Conservation (phyloP, 2,113 vertebrate genomes). For the Phocoena sinus region DNA sequence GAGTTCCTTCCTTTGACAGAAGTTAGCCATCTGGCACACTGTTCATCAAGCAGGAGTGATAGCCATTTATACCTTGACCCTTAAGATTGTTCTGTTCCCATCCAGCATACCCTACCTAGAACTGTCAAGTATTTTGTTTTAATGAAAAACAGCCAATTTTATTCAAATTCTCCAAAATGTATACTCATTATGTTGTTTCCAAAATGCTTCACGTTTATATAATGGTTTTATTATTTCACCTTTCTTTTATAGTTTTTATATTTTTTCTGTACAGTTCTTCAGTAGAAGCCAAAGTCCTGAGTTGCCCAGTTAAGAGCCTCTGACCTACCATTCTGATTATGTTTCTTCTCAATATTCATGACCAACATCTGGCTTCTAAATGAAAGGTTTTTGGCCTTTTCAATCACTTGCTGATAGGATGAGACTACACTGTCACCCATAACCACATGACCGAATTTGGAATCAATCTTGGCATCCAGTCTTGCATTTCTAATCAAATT, state of each 20-base stretch:
- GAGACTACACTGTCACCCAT: slow-evolving; percentile 82
- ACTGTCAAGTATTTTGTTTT: not conserved
- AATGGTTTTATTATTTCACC: slow-evolving; percentile 33
- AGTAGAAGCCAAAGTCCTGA: slow-evolving; percentile 89
- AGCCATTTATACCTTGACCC: not conserved
- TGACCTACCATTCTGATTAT: slow-evolving; percentile 76
- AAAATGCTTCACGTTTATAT: slow-evolving; percentile 59
- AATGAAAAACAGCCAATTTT: slow-evolving; percentile 81
- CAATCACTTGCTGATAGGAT: not conserved
- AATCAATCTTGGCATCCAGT: slow-evolving; percentile 97
- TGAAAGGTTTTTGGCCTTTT: not conserved
- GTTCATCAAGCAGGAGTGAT: too few species aligned
- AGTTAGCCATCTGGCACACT: not conserved
- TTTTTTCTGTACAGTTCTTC: slow-evolving; percentile 58
- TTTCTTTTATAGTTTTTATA: slow-evolving; percentile 43
- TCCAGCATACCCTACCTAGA: not conserved
- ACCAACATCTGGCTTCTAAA: not conserved
- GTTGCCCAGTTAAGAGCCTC: slow-evolving; percentile 90
- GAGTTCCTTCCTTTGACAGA: not conserved
- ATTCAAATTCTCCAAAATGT: slow-evolving; percentile 76
- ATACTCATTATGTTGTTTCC: slow-evolving; percentile 49
- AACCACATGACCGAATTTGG: slow-evolving; percentile 96
- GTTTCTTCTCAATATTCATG: slow-evolving; percentile 88
- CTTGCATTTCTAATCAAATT: slow-evolving; percentile 97
- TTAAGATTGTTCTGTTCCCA: not conserved